phyloP scores from a whole-genome alignment of 2,113 vertebrate genomes.

The Planiliza haematocheilus region DNA sequence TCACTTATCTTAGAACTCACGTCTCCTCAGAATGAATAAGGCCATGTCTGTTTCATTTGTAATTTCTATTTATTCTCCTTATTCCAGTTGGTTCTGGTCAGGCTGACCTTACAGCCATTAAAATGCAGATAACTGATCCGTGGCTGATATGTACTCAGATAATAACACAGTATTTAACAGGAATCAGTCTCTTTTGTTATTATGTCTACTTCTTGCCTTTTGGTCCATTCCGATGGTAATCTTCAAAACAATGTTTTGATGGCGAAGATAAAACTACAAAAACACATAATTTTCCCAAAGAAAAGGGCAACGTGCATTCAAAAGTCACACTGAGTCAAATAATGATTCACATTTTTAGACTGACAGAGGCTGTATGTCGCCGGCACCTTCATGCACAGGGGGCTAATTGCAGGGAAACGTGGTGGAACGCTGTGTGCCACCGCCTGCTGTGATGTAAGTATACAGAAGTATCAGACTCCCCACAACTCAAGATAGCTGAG shows the following conservation, averaged over 20 bases:
- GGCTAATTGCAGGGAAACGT: constrained; percentile 62
- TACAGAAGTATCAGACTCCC: constrained; percentile 33
- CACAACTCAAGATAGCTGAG: constrained; percentile 26
- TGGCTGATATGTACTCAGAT: not conserved
- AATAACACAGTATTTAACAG: constrained; percentile 21
- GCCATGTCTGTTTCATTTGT: constrained; percentile 37
- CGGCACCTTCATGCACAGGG: constrained; percentile 35
- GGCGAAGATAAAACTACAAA: not conserved
- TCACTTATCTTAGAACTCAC: constrained; percentile 28
- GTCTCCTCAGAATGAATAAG: constrained; percentile 42
- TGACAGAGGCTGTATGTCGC: constrained; percentile 28
- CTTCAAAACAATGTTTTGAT: not conserved
- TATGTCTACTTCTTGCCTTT: not conserved
- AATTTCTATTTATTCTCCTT: constrained; percentile 36
- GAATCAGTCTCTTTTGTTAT: constrained; percentile 25
- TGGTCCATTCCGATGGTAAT: not conserved
- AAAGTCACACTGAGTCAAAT: constrained; percentile 11
- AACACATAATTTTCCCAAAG: not conserved
- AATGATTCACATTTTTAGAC: constrained; percentile 39
- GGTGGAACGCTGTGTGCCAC: constrained; percentile 32
- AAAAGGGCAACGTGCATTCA: not conserved
- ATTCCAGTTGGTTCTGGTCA: constrained; percentile 30
- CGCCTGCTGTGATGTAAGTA: constrained; percentile 48
- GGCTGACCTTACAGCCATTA: constrained; percentile 31
- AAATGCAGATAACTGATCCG: constrained; percentile 10